A percentile compares a stretch with the other conserved stretches of the same genome.
Conservation (phyloP, 2,888 invertebrate genomes). For the Limnephilus auricula region DNA sequence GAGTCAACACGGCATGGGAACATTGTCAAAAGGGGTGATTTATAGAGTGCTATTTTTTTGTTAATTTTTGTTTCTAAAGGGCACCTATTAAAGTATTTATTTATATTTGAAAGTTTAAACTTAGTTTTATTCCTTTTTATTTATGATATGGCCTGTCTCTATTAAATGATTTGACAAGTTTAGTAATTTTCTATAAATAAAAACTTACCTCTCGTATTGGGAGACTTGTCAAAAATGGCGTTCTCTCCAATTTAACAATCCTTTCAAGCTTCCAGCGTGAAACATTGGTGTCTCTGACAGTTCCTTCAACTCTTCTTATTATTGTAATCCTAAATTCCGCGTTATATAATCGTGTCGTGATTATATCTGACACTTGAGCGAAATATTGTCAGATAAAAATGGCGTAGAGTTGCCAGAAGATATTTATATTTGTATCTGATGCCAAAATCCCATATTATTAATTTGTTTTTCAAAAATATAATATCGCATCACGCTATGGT, state of each 20-base stretch:
- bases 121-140: too few species aligned
- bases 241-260: background rate
- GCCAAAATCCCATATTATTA: background rate
- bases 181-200: background rate
- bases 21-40: too few species aligned
- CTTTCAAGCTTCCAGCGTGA: background rate
- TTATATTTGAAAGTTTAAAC: too few species aligned
- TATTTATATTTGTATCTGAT: background rate
- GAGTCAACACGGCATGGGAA: too few species aligned
- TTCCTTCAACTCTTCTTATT: background rate
- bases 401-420: background rate
- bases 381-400: background rate
- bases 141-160: too few species aligned
- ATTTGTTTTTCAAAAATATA: slow-evolving; percentile 3
- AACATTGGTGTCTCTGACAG: background rate
- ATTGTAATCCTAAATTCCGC: background rate
- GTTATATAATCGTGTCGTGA: background rate
- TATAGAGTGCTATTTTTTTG: too few species aligned
- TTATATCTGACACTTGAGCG: background rate
- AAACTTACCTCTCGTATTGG: background rate
- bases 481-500: background rate
- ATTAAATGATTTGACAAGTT: too few species aligned
- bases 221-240: background rate
- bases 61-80: too few species aligned
- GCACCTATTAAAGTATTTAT: too few species aligned